These are phyloP conservation scores for Heteropelma amictum DNA, from an alignment of 2,888 invertebrate species.

Conservation along the genomic window DNA sequence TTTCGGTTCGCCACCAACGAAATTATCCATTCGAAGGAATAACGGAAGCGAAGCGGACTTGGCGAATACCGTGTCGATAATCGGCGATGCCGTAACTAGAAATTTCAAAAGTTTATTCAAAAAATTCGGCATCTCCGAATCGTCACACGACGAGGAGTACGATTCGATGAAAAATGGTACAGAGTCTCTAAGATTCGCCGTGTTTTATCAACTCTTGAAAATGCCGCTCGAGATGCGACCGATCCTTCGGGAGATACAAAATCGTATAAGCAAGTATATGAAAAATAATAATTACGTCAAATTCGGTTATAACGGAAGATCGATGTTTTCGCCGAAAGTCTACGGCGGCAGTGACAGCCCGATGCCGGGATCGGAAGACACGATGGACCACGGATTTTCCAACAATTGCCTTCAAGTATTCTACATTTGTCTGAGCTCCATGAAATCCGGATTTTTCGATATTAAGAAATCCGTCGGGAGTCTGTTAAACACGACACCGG, in stretches of 20 bases:
- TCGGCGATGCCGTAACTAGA: constrained; percentile 30
- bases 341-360: background rate
- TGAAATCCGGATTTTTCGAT: too few relatives aligned
- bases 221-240: constrained; percentile 35
- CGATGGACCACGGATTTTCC: too few relatives aligned
- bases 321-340: constrained; percentile 5
- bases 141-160: background rate
- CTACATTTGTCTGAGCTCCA: too few relatives aligned
- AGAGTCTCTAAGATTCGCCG: background rate
- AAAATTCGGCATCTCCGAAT: background rate
- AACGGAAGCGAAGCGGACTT: background rate
- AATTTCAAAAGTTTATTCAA: constrained; percentile 7
- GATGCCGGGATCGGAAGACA: background rate
- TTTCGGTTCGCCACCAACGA: constrained; percentile 10
- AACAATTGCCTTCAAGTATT: constrained; percentile 28
- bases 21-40: constrained; percentile 23
- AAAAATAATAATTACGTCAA: constrained; percentile 26
- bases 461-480: constrained; percentile 40
- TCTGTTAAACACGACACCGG: constrained; percentile 46
- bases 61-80: background rate
- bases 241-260: background rate
- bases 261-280: background rate
- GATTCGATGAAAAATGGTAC: background rate
- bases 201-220: constrained; percentile 43
- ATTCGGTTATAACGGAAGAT: constrained; percentile 38